phyloP scores from a whole-genome alignment of 2,797 vertebrate species.

The Neosilurus mollespiculum region DNA sequence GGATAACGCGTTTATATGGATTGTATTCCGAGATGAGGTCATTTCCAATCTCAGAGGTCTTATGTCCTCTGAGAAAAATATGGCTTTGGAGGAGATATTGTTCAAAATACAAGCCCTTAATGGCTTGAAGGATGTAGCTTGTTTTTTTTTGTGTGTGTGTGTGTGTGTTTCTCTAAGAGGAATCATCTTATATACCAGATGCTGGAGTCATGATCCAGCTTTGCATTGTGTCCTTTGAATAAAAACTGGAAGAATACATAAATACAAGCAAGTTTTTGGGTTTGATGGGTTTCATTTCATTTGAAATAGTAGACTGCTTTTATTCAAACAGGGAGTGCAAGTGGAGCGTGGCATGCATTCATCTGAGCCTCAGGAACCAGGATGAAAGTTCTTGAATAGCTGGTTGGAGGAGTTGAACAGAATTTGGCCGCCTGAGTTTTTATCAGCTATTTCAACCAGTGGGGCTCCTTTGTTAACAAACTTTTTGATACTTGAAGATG shows the following conservation, averaged over 20 bases:
- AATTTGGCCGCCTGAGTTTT: slow-evolving; percentile 15
- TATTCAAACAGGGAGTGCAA: background rate
- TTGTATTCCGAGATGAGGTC: slow-evolving; percentile 25
- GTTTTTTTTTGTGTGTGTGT: background rate
- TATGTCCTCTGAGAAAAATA: slow-evolving; percentile 16
- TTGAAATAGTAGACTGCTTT: slow-evolving; percentile 11
- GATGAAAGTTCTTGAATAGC: background rate
- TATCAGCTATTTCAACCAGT: slow-evolving; percentile 9
- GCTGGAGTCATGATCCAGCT: background rate
- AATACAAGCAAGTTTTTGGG: background rate
- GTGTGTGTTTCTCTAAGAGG: background rate
- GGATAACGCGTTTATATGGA: slow-evolving; percentile 10
- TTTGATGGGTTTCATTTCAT: background rate
- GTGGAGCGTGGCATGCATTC: background rate
- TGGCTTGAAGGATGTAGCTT: background rate
- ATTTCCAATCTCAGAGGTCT: slow-evolving; percentile 15
- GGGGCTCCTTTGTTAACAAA: background rate
- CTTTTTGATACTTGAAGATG: background rate
- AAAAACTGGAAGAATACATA: background rate
- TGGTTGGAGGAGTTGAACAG: background rate
- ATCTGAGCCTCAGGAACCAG: background rate
- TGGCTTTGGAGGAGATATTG: background rate
- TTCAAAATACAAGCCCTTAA: slow-evolving; percentile 8
- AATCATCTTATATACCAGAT: background rate
- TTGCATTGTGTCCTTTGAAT: background rate